Evolutionary conservation across 2,888 invertebrate species (phyloP), one percentile per base, ranked within the genome.

Genomic region (Tipula lateralis): DNA sequence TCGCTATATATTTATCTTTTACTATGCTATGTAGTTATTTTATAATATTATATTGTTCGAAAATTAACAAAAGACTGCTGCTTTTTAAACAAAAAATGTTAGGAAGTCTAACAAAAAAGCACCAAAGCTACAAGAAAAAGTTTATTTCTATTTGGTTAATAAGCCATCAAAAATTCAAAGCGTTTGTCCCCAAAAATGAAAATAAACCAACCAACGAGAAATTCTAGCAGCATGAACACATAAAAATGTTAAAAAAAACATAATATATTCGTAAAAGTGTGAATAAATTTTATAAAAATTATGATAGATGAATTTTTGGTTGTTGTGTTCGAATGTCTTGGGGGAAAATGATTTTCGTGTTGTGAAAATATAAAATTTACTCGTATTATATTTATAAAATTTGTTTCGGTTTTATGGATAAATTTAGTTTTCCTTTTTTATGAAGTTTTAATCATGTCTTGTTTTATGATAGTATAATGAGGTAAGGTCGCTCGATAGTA

Each of bases 91-190:
- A 44, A 16, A 44, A 44, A n/a, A 39, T 50, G 3, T 50, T 50
- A 50, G 50, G 19, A 50, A 50, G 50, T 50, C 16, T 16, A 50
- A 50, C 50, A 50, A 50, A 50, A 44, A 44, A 24, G 9, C 66
- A 66, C 24, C 4, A 66, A 66, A 66, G 66, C 24, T 66, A 66
- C 6, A 66, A 66, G 9, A 19, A 24, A 66, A 66, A 66, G 44
- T 44, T 44, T 44, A 24, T 66, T 66, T 66, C 66, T 66, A 24
- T 66, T 66, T 66, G 66, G 66, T 66, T 66, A 66, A 66, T 66
- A 66, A 66, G 66, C 66, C 66, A 66, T 66, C 66, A 66, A 66
- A 66, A 66, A 66, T 66, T 66, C 66, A 66, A 66, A 66, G 66
- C 66, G 66, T 66, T 66, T 66, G 66, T 66, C 66, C 66, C 66